Conservation (phyloP, 2,888 invertebrate species). For the Nomada ferruginata region DNA sequence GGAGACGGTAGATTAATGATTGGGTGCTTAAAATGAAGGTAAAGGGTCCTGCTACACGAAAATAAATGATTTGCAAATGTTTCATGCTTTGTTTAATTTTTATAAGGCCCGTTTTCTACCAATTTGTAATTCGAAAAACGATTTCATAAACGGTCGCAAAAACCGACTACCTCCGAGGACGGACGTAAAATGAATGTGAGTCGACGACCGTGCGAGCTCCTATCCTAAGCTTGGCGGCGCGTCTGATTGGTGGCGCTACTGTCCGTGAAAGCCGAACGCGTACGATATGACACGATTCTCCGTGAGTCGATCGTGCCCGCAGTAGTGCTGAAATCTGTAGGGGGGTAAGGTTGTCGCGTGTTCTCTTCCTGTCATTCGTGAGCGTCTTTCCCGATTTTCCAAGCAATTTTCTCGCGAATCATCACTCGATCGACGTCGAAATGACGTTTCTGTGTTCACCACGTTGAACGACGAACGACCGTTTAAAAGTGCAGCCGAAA, state of each 20-base stretch:
- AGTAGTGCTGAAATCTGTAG: slow-evolving; percentile 50
- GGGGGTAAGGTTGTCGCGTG: background rate
- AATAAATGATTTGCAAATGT: no score
- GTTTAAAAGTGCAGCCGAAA: background rate
- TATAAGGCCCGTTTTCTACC: no score
- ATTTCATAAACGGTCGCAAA: no score
- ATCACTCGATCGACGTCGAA: slow-evolving; percentile 44
- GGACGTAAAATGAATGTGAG: no score
- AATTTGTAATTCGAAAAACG: no score
- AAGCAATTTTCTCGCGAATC: slow-evolving; percentile 4
- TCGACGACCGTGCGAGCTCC: background rate
- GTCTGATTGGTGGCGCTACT: background rate
- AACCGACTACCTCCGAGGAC: no score
- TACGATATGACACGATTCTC: slow-evolving; percentile 40
- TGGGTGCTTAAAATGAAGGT: no score
- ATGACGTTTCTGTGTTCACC: slow-evolving; percentile 27
- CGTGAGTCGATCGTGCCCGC: slow-evolving; percentile 40
- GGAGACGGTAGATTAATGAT: no score
- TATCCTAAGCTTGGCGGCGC: background rate
- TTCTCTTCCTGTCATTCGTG: background rate
- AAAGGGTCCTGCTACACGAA: no score
- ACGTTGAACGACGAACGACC: slow-evolving; percentile 14
- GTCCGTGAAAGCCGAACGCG: slow-evolving; percentile 28
- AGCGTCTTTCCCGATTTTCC: slow-evolving; percentile 23
- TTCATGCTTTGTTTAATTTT: no score